These are phyloP conservation scores for Campylorhamphus procurvoides DNA, from an alignment of 2,113 vertebrate species.

Conservation along the genomic window DNA sequence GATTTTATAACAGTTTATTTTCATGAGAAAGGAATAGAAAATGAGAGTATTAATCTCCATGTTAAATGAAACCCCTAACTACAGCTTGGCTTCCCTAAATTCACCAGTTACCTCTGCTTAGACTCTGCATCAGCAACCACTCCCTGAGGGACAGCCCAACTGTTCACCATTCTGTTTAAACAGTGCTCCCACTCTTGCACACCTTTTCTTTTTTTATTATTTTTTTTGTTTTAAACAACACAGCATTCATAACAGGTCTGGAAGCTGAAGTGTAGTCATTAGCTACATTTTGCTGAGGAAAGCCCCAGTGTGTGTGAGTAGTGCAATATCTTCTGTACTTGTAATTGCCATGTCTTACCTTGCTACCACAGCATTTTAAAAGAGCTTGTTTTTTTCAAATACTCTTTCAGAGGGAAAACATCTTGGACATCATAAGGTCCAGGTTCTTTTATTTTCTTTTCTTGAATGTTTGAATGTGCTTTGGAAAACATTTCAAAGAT, in stretches of 20 bases:
- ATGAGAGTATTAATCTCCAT: background rate
- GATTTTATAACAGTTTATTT: background rate
- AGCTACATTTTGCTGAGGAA: background rate
- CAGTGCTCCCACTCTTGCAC: background rate
- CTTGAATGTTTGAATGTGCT: background rate
- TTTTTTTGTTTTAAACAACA: background rate
- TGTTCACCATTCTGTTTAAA: background rate
- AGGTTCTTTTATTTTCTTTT: background rate
- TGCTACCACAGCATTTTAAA: background rate
- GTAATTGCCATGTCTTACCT: background rate
- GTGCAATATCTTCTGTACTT: background rate
- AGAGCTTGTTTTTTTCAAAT: background rate
- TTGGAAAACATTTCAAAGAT: background rate
- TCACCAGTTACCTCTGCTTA: rapidly evolving
- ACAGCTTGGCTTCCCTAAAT: background rate
- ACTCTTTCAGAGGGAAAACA: background rate
- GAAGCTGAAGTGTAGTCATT: background rate
- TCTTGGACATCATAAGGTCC: background rate
- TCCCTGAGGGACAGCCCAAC: background rate
- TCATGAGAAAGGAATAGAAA: background rate
- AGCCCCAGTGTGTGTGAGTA: background rate
- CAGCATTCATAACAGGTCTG: background rate
- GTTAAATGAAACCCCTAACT: background rate
- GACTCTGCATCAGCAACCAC: background rate
- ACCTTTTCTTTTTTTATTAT: background rate